Base-by-base conservation (phyloP, 2,797 vertebrate genomes). In the Tragelaphus oryx region DNA sequence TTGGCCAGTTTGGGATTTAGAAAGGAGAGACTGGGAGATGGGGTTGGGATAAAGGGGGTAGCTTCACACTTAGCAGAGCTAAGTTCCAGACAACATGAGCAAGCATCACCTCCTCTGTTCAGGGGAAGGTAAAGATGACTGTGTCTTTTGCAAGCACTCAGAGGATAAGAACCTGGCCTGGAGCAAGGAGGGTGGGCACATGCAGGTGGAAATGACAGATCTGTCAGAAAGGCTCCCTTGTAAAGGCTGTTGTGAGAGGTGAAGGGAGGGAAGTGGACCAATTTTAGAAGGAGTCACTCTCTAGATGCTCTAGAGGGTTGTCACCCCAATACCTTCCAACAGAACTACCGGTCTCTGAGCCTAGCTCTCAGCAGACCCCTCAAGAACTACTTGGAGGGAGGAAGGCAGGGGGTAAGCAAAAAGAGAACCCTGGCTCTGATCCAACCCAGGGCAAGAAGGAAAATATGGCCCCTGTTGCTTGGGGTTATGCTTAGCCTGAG, bases 391-490 rank as follows among this genome's bases (percentile, higher is more conserved):
- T 86, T 65, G 24, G 44, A 75, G 37, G 37, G 68, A 44, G 30
- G 17, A 71, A 68, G 59, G 50, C 11, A 92, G 17, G 52, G 33
- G 28, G 17, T 14, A 79, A 91, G 81, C 65, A 95, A 48, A 87
- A 96, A 89, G n/a, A 74, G 54, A 97, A 83, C 13, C 8, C 54
- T 24, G 41, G 52, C 55, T 95, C 89, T 95, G 41, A 44, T 44
- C 20, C 28, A 87, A 88, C 5, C 13, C 22, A 91, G 55, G n/a
- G 26, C 46, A 93, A 93, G 55, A 95, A 94, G 50, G 75, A 96
- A 89, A 88, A 95, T 82, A 48, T 75, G 37, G 88, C 52, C 46
- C 30, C 52, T 95, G 89, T 91, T 93, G n/a, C 87, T 92, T 94
- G 89, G n/a, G 74, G 46, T 52, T 84, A 41, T 92, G 37, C 74